Base-by-base conservation (phyloP, 2,797 vertebrate species). In the Cyclura pinguis region DNA sequence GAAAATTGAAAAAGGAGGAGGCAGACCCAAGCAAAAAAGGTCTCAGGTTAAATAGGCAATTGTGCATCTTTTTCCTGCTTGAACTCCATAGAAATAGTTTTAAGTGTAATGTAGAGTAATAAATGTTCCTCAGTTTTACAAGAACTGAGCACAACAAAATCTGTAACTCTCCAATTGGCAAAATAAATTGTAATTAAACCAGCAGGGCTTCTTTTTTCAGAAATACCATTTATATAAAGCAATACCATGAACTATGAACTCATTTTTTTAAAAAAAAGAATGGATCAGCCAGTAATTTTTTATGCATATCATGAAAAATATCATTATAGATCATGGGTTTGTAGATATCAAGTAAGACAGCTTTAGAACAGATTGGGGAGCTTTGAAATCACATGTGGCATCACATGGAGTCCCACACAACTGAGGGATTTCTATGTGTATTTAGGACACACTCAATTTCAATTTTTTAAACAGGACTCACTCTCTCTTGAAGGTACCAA, bases 1-100 rank as follows among this genome's bases (percentile, higher is more conserved):
- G 73, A 74, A 86, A 86, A 90, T 57, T 86, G 67, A 86, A 81
- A 50, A 64, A 74, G 67, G 55, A 89, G 29, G 84, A 90, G 64
- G 77, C 67, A 73, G 55, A 62, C 5, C 50, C 67, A n/a, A 59
- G 6, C 42, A 47, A 57, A 78, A 18, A 55, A 85, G 20, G 52
- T 57, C 14, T 69, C 73, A 69, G 29, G 64, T 86, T 90, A 86
- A 73, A 81, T 74, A 62, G 84, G 13, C 29, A 81, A 62, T 18
- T 90, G 35, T 20, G 8, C 29, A 81, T 62, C 32, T 57, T 18
- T 35, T 59, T 35, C 13, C 32, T 74, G 50, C 59, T 50, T 22
- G 50, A 16, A 24, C 5, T 62, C 88, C 13, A 67, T 76, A 84
- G 8, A 52, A 0, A 72, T 86, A 35, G 9, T 29, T 81, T 90